A percentile compares a stretch with the other conserved stretches of the same genome.
phyloP scores from a whole-genome alignment of 2,113 vertebrate species.

The Cyanocitta stelleri region DNA sequence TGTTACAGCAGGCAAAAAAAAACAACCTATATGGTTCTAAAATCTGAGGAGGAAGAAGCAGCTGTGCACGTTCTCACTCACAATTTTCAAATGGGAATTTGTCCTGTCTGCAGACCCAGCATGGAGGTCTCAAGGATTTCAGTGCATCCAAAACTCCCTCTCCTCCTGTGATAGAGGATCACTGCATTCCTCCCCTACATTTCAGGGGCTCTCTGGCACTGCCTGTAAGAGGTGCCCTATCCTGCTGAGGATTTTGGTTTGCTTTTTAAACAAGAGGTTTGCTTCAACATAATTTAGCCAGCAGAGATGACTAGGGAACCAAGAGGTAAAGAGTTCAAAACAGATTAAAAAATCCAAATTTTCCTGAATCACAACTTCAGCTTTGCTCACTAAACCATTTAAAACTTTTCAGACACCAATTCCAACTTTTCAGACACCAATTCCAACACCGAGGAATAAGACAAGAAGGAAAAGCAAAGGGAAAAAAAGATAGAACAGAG shows the following conservation, averaged over 20 bases:
- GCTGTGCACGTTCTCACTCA: fast-evolving
- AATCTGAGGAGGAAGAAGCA: not conserved
- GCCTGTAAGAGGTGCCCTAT: fast-evolving
- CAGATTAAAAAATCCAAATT: not conserved
- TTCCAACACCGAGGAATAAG: not conserved
- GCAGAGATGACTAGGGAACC: not conserved
- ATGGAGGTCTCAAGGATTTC: fast-evolving
- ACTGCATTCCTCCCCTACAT: not conserved
- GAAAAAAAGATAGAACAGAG: not conserved
- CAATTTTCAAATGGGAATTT: not conserved
- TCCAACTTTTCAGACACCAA: not conserved
- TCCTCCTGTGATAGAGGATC: not conserved
- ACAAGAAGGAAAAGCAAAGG: not conserved
- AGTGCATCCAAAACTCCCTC: not conserved
- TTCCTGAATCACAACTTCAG: not conserved
- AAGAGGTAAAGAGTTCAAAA: not conserved
- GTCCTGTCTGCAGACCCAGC: not conserved
- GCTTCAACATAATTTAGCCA: not conserved
- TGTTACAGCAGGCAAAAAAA: not conserved
- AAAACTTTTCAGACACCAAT: not conserved
- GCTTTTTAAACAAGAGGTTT: not conserved
- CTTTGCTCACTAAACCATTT: not conserved
- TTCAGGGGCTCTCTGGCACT: not conserved
- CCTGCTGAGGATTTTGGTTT: not conserved
- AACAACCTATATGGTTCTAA: not conserved